phyloP scores from a whole-genome alignment of 1,140 invertebrate species.

The Panagrolaimus sp. region DNA sequence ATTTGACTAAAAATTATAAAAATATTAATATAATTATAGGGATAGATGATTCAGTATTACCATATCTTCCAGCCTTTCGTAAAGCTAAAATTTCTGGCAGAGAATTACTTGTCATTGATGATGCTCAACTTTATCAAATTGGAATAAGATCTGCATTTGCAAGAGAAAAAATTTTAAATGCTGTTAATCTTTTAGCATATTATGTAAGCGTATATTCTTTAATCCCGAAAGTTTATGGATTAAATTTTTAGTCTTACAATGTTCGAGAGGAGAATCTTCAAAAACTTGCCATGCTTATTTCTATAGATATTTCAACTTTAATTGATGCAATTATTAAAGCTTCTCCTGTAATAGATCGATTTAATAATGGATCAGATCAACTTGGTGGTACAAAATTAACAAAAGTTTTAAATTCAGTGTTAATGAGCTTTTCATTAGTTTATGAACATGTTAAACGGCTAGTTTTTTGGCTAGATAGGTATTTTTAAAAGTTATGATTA shows the following conservation, averaged over 20 bases:
- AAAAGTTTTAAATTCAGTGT: constrained; percentile 36
- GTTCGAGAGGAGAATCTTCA: constrained; percentile 36
- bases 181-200: constrained; percentile 27
- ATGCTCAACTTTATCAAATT: constrained; percentile 20
- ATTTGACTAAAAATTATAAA: neutral
- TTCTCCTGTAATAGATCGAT: constrained; percentile 39
- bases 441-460: constrained; percentile 30
- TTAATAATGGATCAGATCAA: constrained; percentile 8
- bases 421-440: constrained; percentile 31
- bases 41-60: constrained; percentile 26
- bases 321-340: constrained; percentile 31
- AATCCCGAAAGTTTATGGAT: neutral
- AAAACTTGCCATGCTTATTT: constrained; percentile 29
- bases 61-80: constrained; percentile 22
- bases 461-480: constrained; percentile 45
- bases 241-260: constrained; percentile 26
- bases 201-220: constrained; percentile 25
- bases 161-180: constrained; percentile 27
- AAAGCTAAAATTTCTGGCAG: constrained; percentile 22
- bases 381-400: constrained; percentile 14
- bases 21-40: constrained; percentile 24
- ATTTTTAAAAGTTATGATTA: neutral
- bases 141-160: constrained; percentile 32
- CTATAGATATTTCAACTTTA: constrained; percentile 29
- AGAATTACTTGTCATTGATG: constrained; percentile 23